phyloP scores from a whole-genome alignment of 2,888 invertebrate genomes.

The Isoperla grammatica region DNA sequence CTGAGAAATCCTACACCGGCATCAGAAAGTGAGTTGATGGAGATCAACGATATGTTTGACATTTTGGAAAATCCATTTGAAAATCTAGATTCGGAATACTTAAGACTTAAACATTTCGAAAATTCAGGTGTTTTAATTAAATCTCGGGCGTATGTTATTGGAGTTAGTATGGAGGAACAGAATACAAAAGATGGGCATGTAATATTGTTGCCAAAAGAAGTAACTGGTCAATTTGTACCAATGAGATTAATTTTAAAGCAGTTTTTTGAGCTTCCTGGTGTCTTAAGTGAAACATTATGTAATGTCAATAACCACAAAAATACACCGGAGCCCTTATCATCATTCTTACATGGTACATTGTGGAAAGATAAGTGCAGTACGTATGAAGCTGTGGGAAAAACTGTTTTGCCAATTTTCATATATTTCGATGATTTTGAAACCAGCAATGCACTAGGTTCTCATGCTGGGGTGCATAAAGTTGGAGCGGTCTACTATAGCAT shows the following conservation, averaged over 20 bases:
- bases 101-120: constrained; percentile 26
- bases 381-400: not conserved
- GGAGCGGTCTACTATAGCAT: constrained; percentile 24
- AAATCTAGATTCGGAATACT: constrained; percentile 27
- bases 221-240: not conserved
- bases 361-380: not conserved
- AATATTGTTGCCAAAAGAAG: not conserved
- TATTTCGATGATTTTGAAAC: constrained; percentile 15
- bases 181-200: not conserved
- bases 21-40: not conserved
- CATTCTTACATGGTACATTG: too few species aligned
- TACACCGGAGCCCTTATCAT: too few species aligned
- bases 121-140: constrained; percentile 22
- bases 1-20: not conserved
- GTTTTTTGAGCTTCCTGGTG: constrained; percentile 7
- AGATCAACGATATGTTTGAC: not conserved
- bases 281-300: not conserved
- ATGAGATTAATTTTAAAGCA: not conserved
- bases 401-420: constrained; percentile 3
- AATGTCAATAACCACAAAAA: not conserved
- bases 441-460: constrained; percentile 19
- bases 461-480: constrained; percentile 22
- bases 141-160: constrained; percentile 22
- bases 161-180: not conserved
- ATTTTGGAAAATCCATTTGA: constrained; percentile 12